A percentile compares a stretch with the other conserved stretches of the same genome.
These are phyloP conservation scores for Bimastos eiseni DNA, from an alignment of 2,888 invertebrate genomes.

Conservation along the genomic window DNA sequence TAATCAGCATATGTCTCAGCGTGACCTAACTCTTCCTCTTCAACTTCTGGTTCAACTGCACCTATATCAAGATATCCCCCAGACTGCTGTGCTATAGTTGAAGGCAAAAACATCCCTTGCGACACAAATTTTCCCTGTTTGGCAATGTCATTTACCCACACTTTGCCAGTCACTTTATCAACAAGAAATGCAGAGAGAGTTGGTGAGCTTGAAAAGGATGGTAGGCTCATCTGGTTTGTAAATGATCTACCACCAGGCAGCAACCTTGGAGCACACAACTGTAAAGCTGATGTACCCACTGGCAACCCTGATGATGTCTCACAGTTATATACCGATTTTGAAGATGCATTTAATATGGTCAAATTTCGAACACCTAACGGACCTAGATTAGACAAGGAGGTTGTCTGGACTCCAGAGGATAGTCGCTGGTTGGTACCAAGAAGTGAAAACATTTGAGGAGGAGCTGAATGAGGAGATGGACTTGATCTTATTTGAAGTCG, in stretches of 20 bases:
- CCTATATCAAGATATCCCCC: neutral
- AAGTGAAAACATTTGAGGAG: conserved; percentile 13
- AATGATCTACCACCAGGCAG: neutral
- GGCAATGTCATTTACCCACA: neutral
- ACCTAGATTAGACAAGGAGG: neutral
- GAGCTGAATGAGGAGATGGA: neutral
- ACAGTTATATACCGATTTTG: neutral
- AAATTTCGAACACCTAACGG: neutral
- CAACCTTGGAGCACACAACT: neutral
- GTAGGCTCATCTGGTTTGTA: neutral
- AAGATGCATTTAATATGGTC: neutral
- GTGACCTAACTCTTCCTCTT: conserved; percentile 94
- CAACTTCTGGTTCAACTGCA: conserved; percentile 70
- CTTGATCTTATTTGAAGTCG: neutral
- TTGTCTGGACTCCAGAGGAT: neutral
- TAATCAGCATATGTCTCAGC: conserved; percentile 98
- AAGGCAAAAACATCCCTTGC: neutral
- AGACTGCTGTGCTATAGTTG: neutral
- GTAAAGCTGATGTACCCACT: neutral
- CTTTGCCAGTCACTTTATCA: neutral
- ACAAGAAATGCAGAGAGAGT: neutral
- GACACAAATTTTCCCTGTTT: neutral
- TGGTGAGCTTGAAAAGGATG: neutral
- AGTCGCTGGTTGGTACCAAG: neutral
- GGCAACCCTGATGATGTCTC: neutral